A percentile compares a stretch with the other conserved stretches of the same genome.
Evolutionary conservation across 1,140 invertebrate genomes (phyloP).

Genomic region (Drosophila sulfurigaster): DNA sequence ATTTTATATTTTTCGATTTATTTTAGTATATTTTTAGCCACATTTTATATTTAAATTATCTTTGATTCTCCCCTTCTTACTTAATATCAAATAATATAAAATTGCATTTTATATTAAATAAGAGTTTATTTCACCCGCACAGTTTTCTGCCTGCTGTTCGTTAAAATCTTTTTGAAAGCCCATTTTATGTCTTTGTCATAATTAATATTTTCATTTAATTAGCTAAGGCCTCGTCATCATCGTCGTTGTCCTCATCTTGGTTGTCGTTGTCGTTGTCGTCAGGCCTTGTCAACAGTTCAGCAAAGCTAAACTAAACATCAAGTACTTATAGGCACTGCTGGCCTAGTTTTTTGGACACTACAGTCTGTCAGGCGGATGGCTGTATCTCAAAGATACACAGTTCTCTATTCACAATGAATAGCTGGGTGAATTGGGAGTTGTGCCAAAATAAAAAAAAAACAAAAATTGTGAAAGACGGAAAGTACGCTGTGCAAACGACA

Average conservation of each 20-base stretch:
- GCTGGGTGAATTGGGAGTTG: constrained; percentile 29
- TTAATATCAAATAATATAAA: too few relatives aligned
- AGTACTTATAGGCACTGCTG: constrained; percentile 39
- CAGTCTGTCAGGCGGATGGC: not conserved
- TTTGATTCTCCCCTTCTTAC: too few relatives aligned
- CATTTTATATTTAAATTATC: too few relatives aligned
- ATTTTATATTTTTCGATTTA: too few relatives aligned
- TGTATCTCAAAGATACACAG: constrained; percentile 50
- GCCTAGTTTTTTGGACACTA: constrained; percentile 59
- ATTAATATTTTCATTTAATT: constrained; percentile 79
- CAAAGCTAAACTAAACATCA: constrained; percentile 59
- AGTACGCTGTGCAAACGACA: constrained; percentile 53
- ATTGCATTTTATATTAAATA: not conserved
- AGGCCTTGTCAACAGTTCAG: constrained; percentile 37
- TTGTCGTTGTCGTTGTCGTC: constrained; percentile 2
- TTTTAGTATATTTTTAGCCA: too few relatives aligned
- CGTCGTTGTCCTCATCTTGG: too few relatives aligned
- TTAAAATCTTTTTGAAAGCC: constrained; percentile 19
- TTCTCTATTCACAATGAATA: constrained; percentile 24
- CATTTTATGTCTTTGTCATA: constrained; percentile 27
- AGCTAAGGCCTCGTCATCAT: constrained; percentile 22
- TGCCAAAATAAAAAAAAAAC: constrained; percentile 23
- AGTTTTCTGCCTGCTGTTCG: not conserved
- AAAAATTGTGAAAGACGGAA: constrained; percentile 25
- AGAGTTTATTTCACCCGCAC: not conserved